phyloP scores from a whole-genome alignment of 2,797 vertebrate genomes.

The Meriones psammophilus region DNA sequence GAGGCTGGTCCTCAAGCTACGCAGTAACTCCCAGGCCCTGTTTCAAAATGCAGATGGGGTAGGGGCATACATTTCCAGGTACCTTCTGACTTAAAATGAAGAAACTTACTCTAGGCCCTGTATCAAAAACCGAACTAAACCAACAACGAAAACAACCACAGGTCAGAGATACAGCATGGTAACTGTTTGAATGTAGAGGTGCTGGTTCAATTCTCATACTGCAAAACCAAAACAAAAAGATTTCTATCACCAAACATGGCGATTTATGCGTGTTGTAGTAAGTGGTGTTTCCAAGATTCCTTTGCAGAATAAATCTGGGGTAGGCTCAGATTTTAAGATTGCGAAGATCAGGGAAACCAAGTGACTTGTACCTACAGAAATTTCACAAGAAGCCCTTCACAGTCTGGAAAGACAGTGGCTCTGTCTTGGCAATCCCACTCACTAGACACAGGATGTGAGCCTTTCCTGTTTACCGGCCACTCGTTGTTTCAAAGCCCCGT shows the following conservation, averaged over 20 bases:
- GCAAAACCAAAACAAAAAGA: neutral
- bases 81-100: slow-evolving; percentile 32
- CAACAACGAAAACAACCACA: neutral
- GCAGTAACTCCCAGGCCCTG: neutral
- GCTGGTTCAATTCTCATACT: neutral
- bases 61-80: neutral
- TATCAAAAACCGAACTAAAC: neutral
- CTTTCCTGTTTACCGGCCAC: neutral
- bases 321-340: slow-evolving; percentile 9
- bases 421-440: neutral
- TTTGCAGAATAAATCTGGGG: slow-evolving; percentile 18
- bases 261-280: neutral
- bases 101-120: neutral
- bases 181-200: neutral
- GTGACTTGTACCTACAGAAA: neutral
- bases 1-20: neutral
- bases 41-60: neutral
- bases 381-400: neutral
- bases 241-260: neutral
- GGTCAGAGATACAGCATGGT: neutral
- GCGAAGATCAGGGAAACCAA: slow-evolving; percentile 16
- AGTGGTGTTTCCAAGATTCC: neutral
- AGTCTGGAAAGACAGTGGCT: neutral
- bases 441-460: neutral
- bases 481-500: neutral